Base-by-base conservation (phyloP, 2,113 vertebrate species). In the Forbesichthys papilliferus region DNA sequence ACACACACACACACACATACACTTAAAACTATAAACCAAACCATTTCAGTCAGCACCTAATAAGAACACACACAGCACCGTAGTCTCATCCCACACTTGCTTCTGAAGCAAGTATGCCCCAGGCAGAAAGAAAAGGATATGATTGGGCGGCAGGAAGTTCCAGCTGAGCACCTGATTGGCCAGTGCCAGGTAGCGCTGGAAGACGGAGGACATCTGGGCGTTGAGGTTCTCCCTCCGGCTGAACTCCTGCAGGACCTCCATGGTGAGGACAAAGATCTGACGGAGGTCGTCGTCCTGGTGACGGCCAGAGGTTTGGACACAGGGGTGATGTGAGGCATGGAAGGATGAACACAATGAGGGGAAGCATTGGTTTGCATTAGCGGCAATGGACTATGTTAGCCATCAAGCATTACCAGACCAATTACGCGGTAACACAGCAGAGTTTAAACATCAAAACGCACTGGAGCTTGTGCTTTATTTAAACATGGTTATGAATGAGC, bases 91-190 rank as follows among this genome's bases (percentile, higher is more conserved):
- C 9, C 11, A 34, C 6, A 58, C 11, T 56, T 18, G 13, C 9
- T 11, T 20, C 20, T 56, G 20, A 7, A 18, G 54, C 18, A 20
- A 56, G 20, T 53, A 4, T 53, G 11, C 34, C 33, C 62, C 34
- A 3, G 9, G 9, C 16, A 27, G 0, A 2, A 64, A 65, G 66
- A 13, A 89, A 98, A 99, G 96, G 97, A 99, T 99, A 99, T 99
- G 90, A 92, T 98, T 99, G 62, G 97, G 96, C 77, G 98, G 98
- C 86, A 99, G 92, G 85, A 99, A 99, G 91, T 99, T 99, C 98
- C 98, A 99, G 90, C 98, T 98, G 90, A 99, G 93, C 80, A 98
- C 96, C 85, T 98, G 96, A 89, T 99, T 99, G 88, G 98, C 96
- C 61, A 99, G 93, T 80, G 96, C 93, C 88, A 99, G 92, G 81